Conservation (phyloP, 1,140 invertebrate species). For the Tetraneura akinire region DNA sequence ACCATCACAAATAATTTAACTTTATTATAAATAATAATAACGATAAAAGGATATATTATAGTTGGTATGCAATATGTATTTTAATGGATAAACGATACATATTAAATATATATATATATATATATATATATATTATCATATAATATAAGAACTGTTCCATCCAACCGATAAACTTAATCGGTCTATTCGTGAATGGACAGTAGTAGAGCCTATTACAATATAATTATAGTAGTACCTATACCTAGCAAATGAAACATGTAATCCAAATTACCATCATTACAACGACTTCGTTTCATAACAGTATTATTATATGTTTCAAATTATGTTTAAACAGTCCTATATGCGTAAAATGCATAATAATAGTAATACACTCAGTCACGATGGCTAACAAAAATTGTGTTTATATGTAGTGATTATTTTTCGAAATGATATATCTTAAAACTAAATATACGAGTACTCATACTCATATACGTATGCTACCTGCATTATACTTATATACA, state of each 20-base stretch:
- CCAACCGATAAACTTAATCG: neutral
- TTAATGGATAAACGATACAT: neutral
- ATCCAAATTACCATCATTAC: neutral
- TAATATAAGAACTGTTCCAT: neutral
- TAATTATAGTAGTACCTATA: neutral
- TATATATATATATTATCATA: no score
- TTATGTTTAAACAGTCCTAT: neutral
- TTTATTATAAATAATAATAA: neutral
- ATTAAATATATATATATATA: no score
- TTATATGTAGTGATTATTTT: neutral
- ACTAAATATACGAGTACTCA: no score
- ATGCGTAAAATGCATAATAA: neutral
- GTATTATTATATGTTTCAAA: constrained; percentile 5
- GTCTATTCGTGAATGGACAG: neutral
- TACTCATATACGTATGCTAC: no score
- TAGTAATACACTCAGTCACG: neutral
- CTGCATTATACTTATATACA: no score
- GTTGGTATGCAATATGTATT: no score
- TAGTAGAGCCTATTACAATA: neutral
- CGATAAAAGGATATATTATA: no score
- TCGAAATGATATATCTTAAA: no score
- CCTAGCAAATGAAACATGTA: constrained; percentile 24
- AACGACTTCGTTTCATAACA: neutral
- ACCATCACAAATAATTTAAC: neutral
- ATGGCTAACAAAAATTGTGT: constrained; percentile 18